Base-by-base conservation (phyloP, 2,888 invertebrate species). In the Drosophila formosana region DNA sequence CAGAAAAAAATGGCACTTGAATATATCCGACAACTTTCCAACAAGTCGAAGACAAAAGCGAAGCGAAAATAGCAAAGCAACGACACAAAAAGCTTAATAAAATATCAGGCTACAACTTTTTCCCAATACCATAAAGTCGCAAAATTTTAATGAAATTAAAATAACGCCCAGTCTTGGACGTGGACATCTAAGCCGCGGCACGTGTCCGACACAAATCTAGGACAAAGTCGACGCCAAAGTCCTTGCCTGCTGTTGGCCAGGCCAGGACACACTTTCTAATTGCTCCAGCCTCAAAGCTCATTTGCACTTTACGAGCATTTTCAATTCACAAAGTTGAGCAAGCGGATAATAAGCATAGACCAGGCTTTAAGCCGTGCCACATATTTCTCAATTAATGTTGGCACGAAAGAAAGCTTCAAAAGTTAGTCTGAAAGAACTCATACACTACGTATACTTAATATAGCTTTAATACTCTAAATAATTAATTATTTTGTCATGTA, bases 71-170 rank as follows among this genome's bases (percentile, higher is more conserved):
- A 26, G 11, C 47, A 45, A 46, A 47, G 46, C 23, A 11, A 37
- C 25, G 30, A 69, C 50, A 61, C 55, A 70, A 52, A 61, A 62
- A 39, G 37, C 51, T 46, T 56, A 55, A 46, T 61, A 61, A 68
- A 68, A 73, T 67, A 69, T 62, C 50, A n/a, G 28, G 53, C 50
- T 58, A 26, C 37, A 81, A 78, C 68, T 80, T 77, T 72, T 53
- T 68, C 65, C 47, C 47, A 47, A 63, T 66, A 72, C 75, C 65
- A 74, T 70, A 75, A 80, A 53, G 65, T 64, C 49, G 53, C 28
- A 46, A 71, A 72, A 72, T 72, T 76, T 71, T 67, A 75, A 78
- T 80, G 71, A 78, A 83, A 80, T 83, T 78, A 72, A 76, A 74
- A 69, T 74, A 72, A 69, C 55, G 57, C 55, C 39, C 9, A 52